Conservation (phyloP, 2,888 invertebrate genomes). For the Arenicola marina region DNA sequence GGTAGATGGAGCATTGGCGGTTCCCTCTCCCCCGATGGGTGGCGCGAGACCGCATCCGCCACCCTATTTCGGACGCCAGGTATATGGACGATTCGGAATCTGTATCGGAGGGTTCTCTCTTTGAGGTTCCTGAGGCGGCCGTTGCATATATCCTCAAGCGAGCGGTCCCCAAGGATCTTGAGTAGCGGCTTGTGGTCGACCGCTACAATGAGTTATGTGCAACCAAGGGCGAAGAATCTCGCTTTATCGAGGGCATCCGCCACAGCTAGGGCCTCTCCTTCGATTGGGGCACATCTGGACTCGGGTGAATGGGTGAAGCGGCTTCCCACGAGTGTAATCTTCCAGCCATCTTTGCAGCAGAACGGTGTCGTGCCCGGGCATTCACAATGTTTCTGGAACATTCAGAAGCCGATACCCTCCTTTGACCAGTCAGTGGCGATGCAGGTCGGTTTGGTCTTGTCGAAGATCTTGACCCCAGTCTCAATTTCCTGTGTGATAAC, state of each 20-base stretch:
- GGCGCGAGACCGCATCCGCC: conserved; percentile 28
- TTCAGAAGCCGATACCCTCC: conserved; percentile 37
- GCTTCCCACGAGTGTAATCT: conserved; percentile 21
- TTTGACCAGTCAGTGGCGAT: conserved; percentile 42
- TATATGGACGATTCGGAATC: conserved; percentile 30
- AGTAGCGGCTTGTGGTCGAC: conserved; percentile 25
- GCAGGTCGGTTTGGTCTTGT: conserved; percentile 37
- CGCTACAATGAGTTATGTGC: conserved; percentile 19
- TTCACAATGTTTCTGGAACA: conserved; percentile 35
- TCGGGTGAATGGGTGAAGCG: conserved; percentile 30
- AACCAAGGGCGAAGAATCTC: conserved; percentile 16
- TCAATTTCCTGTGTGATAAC: conserved; percentile 18
- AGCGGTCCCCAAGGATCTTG: conserved; percentile 22
- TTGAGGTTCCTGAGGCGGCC: conserved; percentile 36
- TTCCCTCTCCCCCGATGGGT: conserved; percentile 25
- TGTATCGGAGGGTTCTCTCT: conserved; percentile 34
- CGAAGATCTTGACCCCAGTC: conserved; percentile 36
- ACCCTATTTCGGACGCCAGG: conserved; percentile 26
- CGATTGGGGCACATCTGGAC: conserved; percentile 27
- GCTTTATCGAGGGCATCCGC: conserved; percentile 18
- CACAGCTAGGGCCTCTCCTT: conserved; percentile 25
- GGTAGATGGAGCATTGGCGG: background rate
- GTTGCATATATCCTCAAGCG: conserved; percentile 23
- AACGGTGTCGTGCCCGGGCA: conserved; percentile 23
- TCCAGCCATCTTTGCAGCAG: conserved; percentile 33